phyloP scores from a whole-genome alignment of 2,888 invertebrate species.

The Lepidochitona cinerea region DNA sequence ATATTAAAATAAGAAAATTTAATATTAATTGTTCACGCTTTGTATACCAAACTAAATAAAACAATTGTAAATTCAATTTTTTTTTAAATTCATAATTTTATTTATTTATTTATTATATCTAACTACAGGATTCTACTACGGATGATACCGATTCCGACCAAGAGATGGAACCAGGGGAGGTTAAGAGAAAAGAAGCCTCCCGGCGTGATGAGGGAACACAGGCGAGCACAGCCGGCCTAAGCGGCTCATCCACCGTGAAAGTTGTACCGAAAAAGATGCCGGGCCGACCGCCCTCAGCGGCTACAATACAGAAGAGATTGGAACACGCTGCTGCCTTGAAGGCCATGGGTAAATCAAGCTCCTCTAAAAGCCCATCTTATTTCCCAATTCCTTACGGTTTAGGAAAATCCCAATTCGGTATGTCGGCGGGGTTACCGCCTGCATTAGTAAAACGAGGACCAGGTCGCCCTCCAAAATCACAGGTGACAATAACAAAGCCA shows the following conservation, averaged over 20 bases:
- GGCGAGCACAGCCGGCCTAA: constrained; percentile 2
- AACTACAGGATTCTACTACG: constrained; percentile 16
- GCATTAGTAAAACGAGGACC: constrained; percentile 34
- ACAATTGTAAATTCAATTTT: no score
- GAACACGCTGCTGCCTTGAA: neutral
- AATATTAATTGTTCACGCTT: no score
- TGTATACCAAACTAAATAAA: no score
- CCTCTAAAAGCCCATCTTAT: neutral
- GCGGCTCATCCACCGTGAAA: neutral
- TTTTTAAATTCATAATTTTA: neutral
- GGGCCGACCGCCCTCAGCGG: constrained; percentile 2
- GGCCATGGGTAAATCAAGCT: neutral
- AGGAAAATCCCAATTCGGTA: neutral
- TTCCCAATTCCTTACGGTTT: neutral
- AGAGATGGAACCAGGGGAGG: constrained; percentile 1
- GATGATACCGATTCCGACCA: constrained; percentile 32
- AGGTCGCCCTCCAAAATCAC: constrained; percentile 41
- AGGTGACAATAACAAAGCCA: neutral
- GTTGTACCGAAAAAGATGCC: neutral
- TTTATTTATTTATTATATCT: no score
- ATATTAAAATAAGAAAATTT: no score
- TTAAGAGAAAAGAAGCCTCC: neutral
- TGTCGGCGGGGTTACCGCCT: constrained; percentile 8
- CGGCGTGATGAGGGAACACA: constrained; percentile 2
- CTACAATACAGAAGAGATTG: neutral